Evolutionary conservation across 1,140 invertebrate genomes (phyloP).

Genomic region (Platyura marginata): DNA sequence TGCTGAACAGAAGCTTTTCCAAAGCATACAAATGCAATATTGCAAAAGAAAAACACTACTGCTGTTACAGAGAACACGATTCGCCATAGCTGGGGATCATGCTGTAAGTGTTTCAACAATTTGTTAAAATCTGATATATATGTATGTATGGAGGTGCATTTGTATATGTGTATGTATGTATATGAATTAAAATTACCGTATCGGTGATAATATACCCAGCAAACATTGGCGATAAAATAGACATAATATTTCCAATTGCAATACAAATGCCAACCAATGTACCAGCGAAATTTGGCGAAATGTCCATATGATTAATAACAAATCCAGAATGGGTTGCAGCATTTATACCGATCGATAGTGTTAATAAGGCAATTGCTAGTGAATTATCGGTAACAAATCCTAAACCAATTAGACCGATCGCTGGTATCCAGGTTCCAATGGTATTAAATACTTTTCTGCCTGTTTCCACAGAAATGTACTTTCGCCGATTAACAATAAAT

Average conservation of each 20-base stretch:
- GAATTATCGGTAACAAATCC: conserved; percentile 35
- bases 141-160: too few species aligned
- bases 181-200: too few species aligned
- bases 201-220: conserved; percentile 42
- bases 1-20: conserved; percentile 40
- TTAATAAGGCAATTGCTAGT: conserved; percentile 37
- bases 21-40: conserved; percentile 42
- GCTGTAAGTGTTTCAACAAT: too few species aligned
- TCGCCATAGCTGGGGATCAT: conserved; percentile 32
- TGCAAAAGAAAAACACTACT: conserved; percentile 37
- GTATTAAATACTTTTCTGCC: conserved; percentile 49
- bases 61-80: conserved; percentile 43
- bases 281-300: conserved; percentile 59
- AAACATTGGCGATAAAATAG: conserved; percentile 48
- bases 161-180: too few species aligned
- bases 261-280: conserved; percentile 55
- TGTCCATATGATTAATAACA: conserved; percentile 49
- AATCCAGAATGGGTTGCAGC: conserved; percentile 56
- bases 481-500: conserved; percentile 33
- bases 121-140: too few species aligned
- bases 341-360: conserved; percentile 55
- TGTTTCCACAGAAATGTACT: conserved; percentile 27
- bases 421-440: conserved; percentile 38
- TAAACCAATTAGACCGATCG: conserved; percentile 37
- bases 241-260: conserved; percentile 48